Base-by-base conservation (phyloP, 2,888 invertebrate species). In the Trichacis sp. region DNA sequence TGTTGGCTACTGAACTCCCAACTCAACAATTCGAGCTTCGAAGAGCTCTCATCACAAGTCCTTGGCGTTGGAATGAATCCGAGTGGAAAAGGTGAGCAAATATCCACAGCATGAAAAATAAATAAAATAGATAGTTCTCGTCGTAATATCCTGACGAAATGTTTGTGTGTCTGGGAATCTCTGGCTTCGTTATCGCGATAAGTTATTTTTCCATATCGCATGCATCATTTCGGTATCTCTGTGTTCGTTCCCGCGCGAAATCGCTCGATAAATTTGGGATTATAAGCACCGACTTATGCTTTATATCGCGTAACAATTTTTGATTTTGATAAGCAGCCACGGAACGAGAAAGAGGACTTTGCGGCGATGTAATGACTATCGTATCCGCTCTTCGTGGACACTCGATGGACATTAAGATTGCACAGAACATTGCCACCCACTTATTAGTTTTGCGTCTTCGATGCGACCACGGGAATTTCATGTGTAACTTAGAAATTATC, bases 321-420 rank as follows among this genome's bases (percentile, higher is more conserved):
- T 62, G 55, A 66, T 66, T 58, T 58, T 62, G 62, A 58, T 61
- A 66, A 66, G 57, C 58, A 42, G 59, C 60, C 51, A 52, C 55
- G 51, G 50, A 51, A 56, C 62, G 49, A 43, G 48, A 55, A 33
- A 45, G 51, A 38, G 47, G 43, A 56, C 59, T 64, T 52, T 43
- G 48, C 52, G 52, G 50, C 57, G 43, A 49, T 49, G 64, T 60
- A 64, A 60, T 46, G 64, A 64, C 57, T 61, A 61, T 61, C 61
- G 64, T 52, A 50, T 52, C 67, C 55, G 53, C 63, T 66, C 59
- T 52, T 62, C 62, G 53, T 64, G 67, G 53, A 60, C 66, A 57
- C 54, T 63, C 55, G 69, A 72, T 69, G 66, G 59, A 69, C 68
- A 70, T 69, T 62, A 71, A 69, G 69, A 71, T 72, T 73, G 60